phyloP scores from a whole-genome alignment of 2,888 invertebrate genomes.

The Heteromyza rotundicornis region DNA sequence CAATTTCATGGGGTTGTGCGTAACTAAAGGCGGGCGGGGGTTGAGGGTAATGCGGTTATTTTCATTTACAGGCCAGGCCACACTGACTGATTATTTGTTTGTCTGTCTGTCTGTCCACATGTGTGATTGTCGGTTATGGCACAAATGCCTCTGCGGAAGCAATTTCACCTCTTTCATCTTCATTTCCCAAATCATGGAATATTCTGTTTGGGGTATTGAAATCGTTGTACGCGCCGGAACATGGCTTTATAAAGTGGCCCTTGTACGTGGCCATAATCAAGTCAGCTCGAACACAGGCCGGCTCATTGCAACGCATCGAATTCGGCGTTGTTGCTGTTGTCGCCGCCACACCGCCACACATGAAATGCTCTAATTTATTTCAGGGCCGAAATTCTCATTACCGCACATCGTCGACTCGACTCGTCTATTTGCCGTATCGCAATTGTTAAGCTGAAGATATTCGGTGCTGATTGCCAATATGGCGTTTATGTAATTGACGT shows the following conservation, averaged over 20 bases:
- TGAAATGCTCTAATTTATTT: conserved; percentile 27
- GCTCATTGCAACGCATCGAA: background rate
- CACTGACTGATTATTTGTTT: too few species aligned
- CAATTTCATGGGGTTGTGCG: background rate
- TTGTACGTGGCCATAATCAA: background rate
- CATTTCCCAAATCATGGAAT: too few species aligned
- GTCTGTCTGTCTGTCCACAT: too few species aligned
- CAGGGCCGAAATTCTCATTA: conserved; percentile 23
- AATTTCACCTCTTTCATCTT: too few species aligned
- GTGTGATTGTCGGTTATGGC: too few species aligned
- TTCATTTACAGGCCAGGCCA: too few species aligned
- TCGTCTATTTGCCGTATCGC: background rate
- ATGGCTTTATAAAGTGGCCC: background rate
- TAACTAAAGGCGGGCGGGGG: background rate
- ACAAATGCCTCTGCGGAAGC: too few species aligned
- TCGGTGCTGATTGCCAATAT: background rate
- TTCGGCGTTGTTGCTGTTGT: background rate
- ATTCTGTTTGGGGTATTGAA: too few species aligned
- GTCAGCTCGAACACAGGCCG: background rate
- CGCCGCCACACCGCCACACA: background rate
- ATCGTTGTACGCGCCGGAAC: too few species aligned
- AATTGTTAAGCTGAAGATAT: background rate
- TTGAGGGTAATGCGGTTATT: too few species aligned
- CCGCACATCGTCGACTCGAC: background rate
- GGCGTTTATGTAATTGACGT: conserved; percentile 2